Base-by-base conservation (phyloP, 64 coral and sea anemone genomes). In the Porites australiensis region DNA sequence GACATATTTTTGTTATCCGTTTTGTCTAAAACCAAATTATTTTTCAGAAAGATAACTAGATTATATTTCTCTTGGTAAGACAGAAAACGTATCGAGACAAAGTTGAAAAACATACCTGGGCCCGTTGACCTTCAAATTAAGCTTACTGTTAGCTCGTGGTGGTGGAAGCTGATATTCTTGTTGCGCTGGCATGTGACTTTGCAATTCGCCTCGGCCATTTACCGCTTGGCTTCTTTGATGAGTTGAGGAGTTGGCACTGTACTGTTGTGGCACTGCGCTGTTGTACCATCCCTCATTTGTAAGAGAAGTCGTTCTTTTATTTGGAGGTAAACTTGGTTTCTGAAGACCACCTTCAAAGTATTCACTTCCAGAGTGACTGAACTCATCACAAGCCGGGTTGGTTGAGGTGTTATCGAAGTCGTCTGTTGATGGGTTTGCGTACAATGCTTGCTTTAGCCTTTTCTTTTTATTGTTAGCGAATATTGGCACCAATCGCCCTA, bases 371-470 rank as follows among this genome's bases (percentile, higher is more conserved):
- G 14, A 13, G 43, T 37, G n/a, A 44, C 66, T 71, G 16, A 13
- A 45, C 18, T 37, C 50, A 23, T 48, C 53, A 11, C 9, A 19
- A 49, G 15, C 47, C 21, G 27, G 50, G 51, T 88, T 18, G 5
- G 82, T 86, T 82, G 59, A 64, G 43, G 13, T 15, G 37, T 64
- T 27, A 8, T 45, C 58, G 20, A 48, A 49, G 49, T 58, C 66
- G 43, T 87, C 72, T 69, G 70, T 53, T 64, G 64, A 87, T 77
- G 91, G 91, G 48, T 86, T 93, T 10, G 91, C 78, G 61, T 93
- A 93, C 47, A 93, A 50, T n/a, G 82, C 91, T 79, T 93, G 91
- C 27, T 86, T 93, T 47, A 93, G 7, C 77, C 91, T 61, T 87
- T 78, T 86, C 75, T 79, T 93, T 57, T 93, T 93, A 64, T 84